Evolutionary conservation across 2,888 invertebrate genomes (phyloP).

Genomic region (Gonocerus acuteangulatus): DNA sequence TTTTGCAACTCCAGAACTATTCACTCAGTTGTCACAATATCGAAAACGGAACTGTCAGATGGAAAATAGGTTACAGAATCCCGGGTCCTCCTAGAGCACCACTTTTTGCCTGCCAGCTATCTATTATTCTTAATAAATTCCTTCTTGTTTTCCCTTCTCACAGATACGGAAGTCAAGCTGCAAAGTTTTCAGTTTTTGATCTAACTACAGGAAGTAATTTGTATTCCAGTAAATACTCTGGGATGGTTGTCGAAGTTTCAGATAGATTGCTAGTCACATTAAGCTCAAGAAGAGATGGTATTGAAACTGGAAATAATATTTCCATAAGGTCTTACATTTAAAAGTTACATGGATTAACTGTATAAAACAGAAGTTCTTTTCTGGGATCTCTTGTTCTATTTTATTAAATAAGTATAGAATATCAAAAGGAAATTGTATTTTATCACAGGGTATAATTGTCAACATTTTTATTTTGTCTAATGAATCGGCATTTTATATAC

Average conservation of each 20-base stretch:
- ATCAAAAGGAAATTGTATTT: no score
- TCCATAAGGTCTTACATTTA: slow-evolving; percentile 14
- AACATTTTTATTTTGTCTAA: no score
- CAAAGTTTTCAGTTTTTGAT: slow-evolving; percentile 5
- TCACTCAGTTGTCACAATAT: slow-evolving; percentile 1
- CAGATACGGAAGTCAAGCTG: not conserved
- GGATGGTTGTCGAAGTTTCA: slow-evolving; percentile 2
- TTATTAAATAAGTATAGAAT: no score
- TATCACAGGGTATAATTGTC: no score
- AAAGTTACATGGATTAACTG: no score
- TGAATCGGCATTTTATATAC: no score
- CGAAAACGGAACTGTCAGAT: not conserved
- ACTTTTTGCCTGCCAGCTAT: slow-evolving; percentile 2
- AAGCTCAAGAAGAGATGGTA: not conserved
- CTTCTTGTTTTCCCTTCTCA: slow-evolving; percentile 12
- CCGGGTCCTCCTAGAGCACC: not conserved
- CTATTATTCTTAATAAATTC: slow-evolving; percentile 14
- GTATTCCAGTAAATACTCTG: slow-evolving; percentile 14
- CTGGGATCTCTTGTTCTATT: no score
- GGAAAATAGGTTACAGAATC: slow-evolving; percentile 9
- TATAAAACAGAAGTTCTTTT: no score
- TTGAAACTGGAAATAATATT: slow-evolving; percentile 13
- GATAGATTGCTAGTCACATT: slow-evolving; percentile 18
- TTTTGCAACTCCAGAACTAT: not conserved
- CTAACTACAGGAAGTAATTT: not conserved